These are phyloP conservation scores for Kryphioiulus occultus DNA, from an alignment of 2,888 invertebrate species.

Conservation along the genomic window DNA sequence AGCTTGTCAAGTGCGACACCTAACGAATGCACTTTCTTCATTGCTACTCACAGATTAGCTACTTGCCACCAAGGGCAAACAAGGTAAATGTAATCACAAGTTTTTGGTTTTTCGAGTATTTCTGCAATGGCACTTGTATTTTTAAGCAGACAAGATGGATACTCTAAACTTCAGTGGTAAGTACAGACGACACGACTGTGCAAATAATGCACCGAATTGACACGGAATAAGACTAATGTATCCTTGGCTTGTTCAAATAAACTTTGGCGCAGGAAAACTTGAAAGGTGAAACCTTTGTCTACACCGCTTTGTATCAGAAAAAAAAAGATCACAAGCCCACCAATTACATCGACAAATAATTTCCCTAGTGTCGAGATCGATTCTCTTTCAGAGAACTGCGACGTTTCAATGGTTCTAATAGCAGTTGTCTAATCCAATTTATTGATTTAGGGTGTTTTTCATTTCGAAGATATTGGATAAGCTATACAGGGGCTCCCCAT, in stretches of 20 bases:
- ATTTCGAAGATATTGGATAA: no score
- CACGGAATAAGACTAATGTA: neutral
- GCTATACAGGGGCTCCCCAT: no score
- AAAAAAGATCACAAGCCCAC: neutral
- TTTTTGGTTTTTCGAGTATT: neutral
- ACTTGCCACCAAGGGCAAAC: no score
- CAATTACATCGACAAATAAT: neutral
- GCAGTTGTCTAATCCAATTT: no score
- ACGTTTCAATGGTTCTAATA: no score
- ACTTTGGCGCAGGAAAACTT: neutral
- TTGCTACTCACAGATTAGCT: no score
- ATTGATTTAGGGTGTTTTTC: no score
- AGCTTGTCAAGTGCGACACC: neutral
- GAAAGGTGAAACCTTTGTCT: neutral
- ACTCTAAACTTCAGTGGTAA: neutral
- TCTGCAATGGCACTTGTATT: neutral
- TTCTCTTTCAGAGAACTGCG: neutral
- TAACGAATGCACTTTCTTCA: no score
- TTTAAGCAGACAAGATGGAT: neutral
- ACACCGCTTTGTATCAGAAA: neutral
- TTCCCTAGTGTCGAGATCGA: neutral
- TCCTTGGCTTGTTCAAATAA: neutral
- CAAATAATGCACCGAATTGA: neutral
- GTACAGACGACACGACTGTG: neutral
- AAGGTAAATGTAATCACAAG: neutral